A percentile compares a stretch with the other conserved stretches of the same genome.
Evolutionary conservation across 2,113 vertebrate genomes (phyloP).

Genomic region (Cryptomyrus ogoouensis): DNA sequence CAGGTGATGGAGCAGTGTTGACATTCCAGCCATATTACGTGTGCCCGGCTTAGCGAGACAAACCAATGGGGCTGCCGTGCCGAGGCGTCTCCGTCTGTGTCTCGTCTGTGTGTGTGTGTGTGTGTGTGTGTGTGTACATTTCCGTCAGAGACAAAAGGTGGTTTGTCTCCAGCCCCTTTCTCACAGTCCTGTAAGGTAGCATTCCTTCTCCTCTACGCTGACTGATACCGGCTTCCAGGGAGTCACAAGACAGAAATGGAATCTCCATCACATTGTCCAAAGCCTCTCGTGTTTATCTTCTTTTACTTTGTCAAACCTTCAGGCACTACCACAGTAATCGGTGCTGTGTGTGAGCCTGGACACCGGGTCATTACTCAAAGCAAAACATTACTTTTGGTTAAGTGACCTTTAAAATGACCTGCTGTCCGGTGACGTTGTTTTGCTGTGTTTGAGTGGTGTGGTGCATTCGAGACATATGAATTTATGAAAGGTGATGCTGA

Average conservation of each 20-base stretch:
- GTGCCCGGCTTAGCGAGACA: background rate
- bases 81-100: background rate
- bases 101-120: background rate
- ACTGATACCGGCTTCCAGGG: background rate
- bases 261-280: background rate
- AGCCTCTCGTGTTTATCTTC: background rate
- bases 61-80: background rate
- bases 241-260: background rate
- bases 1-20: background rate
- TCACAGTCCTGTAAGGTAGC: constrained; percentile 26
- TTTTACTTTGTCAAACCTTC: background rate
- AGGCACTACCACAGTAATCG: background rate
- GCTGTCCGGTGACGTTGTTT: background rate
- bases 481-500: background rate
- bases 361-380: background rate
- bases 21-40: background rate
- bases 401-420: background rate
- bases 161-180: constrained; percentile 7
- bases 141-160: constrained; percentile 23
- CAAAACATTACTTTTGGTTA: background rate
- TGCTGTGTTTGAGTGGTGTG: background rate
- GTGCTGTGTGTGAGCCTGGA: background rate
- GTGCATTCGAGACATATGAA: background rate
- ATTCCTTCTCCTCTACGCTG: constrained; percentile 30
- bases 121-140: background rate